A percentile compares a stretch with the other conserved stretches of the same genome.
Evolutionary conservation across 2,797 vertebrate genomes (phyloP).

Genomic region (Gambelia wislizenii): DNA sequence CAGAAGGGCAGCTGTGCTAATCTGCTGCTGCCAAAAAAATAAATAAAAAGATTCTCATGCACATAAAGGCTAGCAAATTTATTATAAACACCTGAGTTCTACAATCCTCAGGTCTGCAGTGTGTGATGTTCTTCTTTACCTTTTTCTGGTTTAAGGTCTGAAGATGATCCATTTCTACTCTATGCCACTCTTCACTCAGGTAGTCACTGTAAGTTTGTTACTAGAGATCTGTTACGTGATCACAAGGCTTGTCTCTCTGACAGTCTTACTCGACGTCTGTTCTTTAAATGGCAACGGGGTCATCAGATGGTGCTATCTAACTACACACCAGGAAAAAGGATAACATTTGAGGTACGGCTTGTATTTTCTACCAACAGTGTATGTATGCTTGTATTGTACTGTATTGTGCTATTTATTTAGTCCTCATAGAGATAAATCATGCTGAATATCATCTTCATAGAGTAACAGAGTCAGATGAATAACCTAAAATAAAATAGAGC

Average conservation of each 20-base stretch:
- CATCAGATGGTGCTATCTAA: constrained; percentile 86
- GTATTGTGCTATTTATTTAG: background rate
- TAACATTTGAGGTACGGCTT: constrained; percentile 86
- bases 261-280: constrained; percentile 81
- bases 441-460: background rate
- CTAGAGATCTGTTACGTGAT: constrained; percentile 93
- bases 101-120: background rate
- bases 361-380: background rate
- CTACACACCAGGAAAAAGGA: constrained; percentile 60
- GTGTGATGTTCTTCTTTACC: constrained; percentile 32
- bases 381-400: background rate
- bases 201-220: constrained; percentile 91
- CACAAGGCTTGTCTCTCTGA: constrained; percentile 93
- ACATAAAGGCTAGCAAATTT: background rate
- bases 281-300: constrained; percentile 97
- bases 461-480: background rate
- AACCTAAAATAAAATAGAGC: background rate
- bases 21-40: background rate
- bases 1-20: background rate
- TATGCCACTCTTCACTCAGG: constrained; percentile 93
- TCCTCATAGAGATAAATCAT: background rate
- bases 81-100: constrained; percentile 47
- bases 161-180: constrained; percentile 94
- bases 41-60: too few relatives aligned
- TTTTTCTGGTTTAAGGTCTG: constrained; percentile 82